Conservation (phyloP, 2,797 vertebrate species). For the Hemibagrus guttatus region DNA sequence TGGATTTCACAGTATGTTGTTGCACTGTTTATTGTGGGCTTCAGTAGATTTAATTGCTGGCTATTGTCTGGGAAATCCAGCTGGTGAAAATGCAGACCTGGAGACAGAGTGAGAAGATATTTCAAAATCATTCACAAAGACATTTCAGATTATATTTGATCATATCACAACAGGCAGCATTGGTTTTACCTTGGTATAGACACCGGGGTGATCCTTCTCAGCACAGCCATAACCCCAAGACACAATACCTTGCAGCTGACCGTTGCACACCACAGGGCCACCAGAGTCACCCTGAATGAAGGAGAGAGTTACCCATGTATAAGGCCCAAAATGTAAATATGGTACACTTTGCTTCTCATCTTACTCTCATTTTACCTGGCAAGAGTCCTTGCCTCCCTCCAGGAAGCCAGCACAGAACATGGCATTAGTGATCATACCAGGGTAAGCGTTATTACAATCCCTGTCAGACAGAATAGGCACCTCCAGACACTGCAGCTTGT, state of each 20-base stretch:
- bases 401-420: conserved; percentile 65
- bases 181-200: conserved; percentile 66
- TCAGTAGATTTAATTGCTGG: conserved; percentile 46
- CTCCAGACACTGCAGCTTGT: conserved; percentile 61
- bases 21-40: neutral
- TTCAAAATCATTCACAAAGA: too few species aligned
- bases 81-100: conserved; percentile 62
- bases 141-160: neutral
- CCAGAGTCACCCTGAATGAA: conserved; percentile 69
- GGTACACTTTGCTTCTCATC: neutral
- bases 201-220: conserved; percentile 61
- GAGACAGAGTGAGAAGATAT: neutral
- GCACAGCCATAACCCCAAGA: conserved; percentile 73
- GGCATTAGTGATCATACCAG: conserved; percentile 60
- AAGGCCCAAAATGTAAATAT: neutral
- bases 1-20: neutral
- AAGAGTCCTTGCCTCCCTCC: conserved; percentile 64
- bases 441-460: conserved; percentile 56
- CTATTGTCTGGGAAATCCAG: conserved; percentile 57
- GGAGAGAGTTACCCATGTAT: neutral
- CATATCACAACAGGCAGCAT: neutral
- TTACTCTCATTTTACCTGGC: conserved; percentile 50
- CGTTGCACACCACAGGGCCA: conserved; percentile 67
- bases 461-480: conserved; percentile 53
- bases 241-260: conserved; percentile 67